Conservation (phyloP, 2,797 vertebrate species). For the Sphenopsis melanotis region DNA sequence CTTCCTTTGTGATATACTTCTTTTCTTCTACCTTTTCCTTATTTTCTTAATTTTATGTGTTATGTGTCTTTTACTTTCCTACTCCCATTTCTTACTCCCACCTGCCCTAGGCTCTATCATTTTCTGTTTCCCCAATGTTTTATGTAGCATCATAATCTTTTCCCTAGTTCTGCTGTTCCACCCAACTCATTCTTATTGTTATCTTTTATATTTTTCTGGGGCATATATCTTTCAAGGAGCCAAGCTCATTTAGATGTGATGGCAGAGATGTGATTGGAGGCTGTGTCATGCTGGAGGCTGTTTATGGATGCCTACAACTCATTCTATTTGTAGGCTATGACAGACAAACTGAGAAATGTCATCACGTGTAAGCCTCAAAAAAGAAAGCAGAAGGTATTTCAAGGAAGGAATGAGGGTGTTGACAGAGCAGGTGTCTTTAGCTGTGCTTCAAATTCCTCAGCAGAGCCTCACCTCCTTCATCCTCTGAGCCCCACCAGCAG, state of each 20-base stretch:
- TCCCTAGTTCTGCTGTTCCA: background rate
- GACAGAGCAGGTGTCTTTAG: background rate
- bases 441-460: background rate
- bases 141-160: background rate
- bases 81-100: background rate
- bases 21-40: background rate
- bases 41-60: background rate
- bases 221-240: background rate
- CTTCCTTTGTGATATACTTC: background rate
- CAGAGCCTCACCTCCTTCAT: background rate
- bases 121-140: background rate
- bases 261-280: background rate
- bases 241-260: constrained; percentile 29
- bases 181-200: background rate
- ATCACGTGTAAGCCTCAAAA: constrained; percentile 36
- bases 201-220: background rate
- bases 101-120: background rate
- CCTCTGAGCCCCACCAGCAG: background rate
- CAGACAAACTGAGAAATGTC: constrained; percentile 48
- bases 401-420: constrained; percentile 15
- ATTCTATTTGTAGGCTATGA: constrained; percentile 25
- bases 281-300: constrained; percentile 5
- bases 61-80: background rate
- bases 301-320: constrained; percentile 43
- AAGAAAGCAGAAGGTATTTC: constrained; percentile 32